Conservation (phyloP, 2,113 vertebrate species). For the Argyrosomus japonicus region DNA sequence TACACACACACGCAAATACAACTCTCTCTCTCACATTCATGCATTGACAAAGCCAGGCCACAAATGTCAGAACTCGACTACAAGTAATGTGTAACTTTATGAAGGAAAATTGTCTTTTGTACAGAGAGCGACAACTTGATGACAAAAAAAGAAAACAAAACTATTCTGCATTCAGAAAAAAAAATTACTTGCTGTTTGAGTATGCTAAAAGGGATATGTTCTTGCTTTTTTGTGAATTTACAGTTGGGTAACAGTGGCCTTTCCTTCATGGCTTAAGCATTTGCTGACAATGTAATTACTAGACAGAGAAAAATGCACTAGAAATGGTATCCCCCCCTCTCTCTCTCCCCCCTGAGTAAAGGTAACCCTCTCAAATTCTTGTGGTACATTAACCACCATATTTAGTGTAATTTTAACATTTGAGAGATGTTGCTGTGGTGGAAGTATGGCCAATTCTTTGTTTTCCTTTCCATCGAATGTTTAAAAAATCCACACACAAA, state of each 20-base stretch:
- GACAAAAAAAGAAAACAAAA: constrained; percentile 79
- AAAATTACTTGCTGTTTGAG: constrained; percentile 85
- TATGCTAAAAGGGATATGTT: constrained; percentile 94
- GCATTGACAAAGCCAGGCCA: constrained; percentile 78
- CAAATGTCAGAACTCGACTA: constrained; percentile 86
- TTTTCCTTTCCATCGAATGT: constrained; percentile 64
- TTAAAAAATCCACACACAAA: constrained; percentile 25
- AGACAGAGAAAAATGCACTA: constrained; percentile 85
- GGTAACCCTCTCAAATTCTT: constrained; percentile 64
- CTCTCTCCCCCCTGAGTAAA: constrained; percentile 50
- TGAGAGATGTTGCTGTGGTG: constrained; percentile 72
- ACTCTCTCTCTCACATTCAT: constrained; percentile 42
- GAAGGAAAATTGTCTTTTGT: constrained; percentile 88
- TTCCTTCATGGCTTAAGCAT: constrained; percentile 85
- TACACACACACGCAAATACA: constrained; percentile 31
- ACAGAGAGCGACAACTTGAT: constrained; percentile 84
- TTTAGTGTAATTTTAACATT: constrained; percentile 89
- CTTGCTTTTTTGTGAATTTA: constrained; percentile 93
- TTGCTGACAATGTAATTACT: constrained; percentile 88
- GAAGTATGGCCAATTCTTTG: constrained; percentile 67
- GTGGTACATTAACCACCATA: constrained; percentile 79
- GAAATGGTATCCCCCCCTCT: constrained; percentile 51
- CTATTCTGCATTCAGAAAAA: constrained; percentile 82
- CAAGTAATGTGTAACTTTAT: constrained; percentile 85
- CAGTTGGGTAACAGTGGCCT: constrained; percentile 91